A percentile compares a stretch with the other conserved stretches of the same genome.
These are phyloP conservation scores for Drosophila meridionalis DNA, from an alignment of 2,888 invertebrate genomes.

Conservation along the genomic window DNA sequence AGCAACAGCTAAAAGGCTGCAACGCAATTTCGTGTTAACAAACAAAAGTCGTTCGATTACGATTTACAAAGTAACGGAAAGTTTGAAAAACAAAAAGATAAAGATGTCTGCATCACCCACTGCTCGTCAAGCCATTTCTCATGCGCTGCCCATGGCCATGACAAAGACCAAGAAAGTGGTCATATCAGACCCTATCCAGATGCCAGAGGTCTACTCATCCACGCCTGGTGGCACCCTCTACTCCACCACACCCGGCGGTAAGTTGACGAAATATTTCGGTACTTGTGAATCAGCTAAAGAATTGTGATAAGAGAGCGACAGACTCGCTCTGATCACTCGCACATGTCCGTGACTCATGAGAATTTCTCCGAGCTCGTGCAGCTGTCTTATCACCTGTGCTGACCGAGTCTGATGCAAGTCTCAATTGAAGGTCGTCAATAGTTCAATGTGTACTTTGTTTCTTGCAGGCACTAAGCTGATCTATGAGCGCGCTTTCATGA, in stretches of 20 bases:
- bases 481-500: slow-evolving; percentile 94
- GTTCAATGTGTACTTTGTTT: background rate
- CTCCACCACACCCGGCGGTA: slow-evolving; percentile 98
- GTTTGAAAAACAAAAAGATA: slow-evolving; percentile 86
- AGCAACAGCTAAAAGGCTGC: slow-evolving; percentile 31
- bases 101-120: slow-evolving; percentile 93
- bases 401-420: slow-evolving; percentile 81
- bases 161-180: slow-evolving; percentile 90
- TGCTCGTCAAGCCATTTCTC: slow-evolving; percentile 89
- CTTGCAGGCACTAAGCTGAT: slow-evolving; percentile 95
- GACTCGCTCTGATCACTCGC: slow-evolving; percentile 85
- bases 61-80: slow-evolving; percentile 40
- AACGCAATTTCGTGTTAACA: slow-evolving; percentile 51
- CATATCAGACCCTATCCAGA: slow-evolving; percentile 92
- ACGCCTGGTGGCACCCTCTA: slow-evolving; percentile 98
- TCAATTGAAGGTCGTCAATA: slow-evolving; percentile 14
- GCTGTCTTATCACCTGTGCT: slow-evolving; percentile 56
- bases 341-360: slow-evolving; percentile 85
- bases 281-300: slow-evolving; percentile 43
- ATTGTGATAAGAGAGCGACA: slow-evolving; percentile 34
- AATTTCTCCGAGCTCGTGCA: slow-evolving; percentile 26
- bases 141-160: slow-evolving; percentile 91
- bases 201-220: slow-evolving; percentile 95
- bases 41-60: slow-evolving; percentile 50
- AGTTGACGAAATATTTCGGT: slow-evolving; percentile 73